Conservation (phyloP, 2,113 vertebrate genomes). For the Catharus fuscescens region DNA sequence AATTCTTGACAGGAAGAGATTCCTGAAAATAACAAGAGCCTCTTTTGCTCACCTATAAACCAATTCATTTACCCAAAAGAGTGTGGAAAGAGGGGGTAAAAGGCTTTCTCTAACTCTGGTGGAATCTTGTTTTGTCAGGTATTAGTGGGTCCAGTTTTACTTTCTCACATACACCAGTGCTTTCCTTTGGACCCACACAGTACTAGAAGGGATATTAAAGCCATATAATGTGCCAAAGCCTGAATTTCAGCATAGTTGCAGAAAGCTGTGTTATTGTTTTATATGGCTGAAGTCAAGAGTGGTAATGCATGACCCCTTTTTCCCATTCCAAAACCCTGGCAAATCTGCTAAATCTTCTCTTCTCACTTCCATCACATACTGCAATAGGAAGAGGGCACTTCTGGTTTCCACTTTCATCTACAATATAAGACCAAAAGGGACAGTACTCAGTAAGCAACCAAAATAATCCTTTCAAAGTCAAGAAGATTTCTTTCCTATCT, state of each 20-base stretch:
- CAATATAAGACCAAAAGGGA: constrained; percentile 4
- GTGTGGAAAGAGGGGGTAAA: fast-evolving
- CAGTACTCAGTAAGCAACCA: constrained; percentile 31
- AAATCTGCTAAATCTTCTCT: not conserved
- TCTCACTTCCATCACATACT: not conserved
- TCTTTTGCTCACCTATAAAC: not conserved
- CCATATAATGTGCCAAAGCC: not conserved
- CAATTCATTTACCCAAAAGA: not conserved
- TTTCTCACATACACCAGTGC: not conserved
- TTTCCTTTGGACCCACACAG: not conserved
- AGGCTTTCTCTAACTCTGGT: not conserved
- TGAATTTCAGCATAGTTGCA: not conserved
- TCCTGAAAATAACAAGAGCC: not conserved
- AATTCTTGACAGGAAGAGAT: not conserved
- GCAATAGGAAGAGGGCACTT: not conserved
- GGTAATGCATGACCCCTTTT: not conserved
- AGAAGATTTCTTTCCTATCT: constrained; percentile 17
- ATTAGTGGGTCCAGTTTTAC: not conserved
- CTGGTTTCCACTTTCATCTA: not conserved
- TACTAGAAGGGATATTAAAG: not conserved
- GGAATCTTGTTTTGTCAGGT: not conserved
- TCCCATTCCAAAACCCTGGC: not conserved
- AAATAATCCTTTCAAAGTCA: constrained; percentile 42
- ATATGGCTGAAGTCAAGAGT: not conserved
- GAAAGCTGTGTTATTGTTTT: not conserved